A percentile compares a stretch with the other conserved stretches of the same genome.
phyloP scores from a whole-genome alignment of 2,797 vertebrate species.

The Tragopan temminckii region DNA sequence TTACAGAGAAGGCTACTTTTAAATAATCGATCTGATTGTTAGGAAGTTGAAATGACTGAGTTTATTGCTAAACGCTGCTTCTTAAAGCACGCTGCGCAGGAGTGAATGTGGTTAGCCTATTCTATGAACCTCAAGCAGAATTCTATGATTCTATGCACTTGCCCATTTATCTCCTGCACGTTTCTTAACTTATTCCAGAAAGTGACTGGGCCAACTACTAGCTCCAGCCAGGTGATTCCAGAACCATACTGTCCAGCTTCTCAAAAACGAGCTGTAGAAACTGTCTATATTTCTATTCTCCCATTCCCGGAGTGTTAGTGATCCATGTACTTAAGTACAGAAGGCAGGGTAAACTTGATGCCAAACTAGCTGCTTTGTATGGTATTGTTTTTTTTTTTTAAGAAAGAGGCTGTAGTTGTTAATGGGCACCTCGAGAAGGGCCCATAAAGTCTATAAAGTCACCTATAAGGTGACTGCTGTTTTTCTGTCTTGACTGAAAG shows the following conservation, averaged over 20 bases:
- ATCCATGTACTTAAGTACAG: background rate
- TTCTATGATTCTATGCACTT: background rate
- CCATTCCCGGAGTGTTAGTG: background rate
- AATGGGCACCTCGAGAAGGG: background rate
- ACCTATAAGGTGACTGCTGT: background rate
- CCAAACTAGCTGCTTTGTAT: rapidly evolving
- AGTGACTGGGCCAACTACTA: background rate
- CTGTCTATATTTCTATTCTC: background rate
- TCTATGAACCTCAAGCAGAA: background rate
- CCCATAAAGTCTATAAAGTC: background rate
- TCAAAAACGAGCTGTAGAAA: background rate
- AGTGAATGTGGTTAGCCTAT: background rate
- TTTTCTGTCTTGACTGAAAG: slow-evolving; percentile 9
- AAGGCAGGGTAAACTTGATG: background rate
- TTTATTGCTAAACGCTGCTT: background rate
- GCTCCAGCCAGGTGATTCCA: background rate
- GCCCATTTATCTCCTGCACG: background rate
- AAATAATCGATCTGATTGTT: slow-evolving; percentile 15
- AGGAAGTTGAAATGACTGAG: background rate
- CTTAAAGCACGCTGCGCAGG: background rate
- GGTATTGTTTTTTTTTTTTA: background rate
- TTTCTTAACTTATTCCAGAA: background rate
- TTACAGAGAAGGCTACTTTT: slow-evolving; percentile 6
- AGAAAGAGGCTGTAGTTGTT: background rate
- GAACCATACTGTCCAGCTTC: background rate